phyloP scores from a whole-genome alignment of 2,888 invertebrate species.

The Diachrysia chrysitis region DNA sequence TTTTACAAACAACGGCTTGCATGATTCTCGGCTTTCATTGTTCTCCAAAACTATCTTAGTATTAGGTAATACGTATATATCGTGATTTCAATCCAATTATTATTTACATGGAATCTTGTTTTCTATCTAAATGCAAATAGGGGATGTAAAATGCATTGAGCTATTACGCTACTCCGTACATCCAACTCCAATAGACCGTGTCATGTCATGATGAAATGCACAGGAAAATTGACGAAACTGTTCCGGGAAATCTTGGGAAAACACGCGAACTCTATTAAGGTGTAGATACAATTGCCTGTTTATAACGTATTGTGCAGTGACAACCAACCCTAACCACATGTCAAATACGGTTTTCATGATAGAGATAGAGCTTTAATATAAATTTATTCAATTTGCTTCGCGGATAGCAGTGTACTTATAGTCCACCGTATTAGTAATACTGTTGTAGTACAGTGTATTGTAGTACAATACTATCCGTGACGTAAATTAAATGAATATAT shows the following conservation, averaged over 20 bases:
- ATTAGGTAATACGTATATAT: slow-evolving; percentile 23
- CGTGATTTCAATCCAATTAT: slow-evolving; percentile 46
- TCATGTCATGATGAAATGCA: slow-evolving; percentile 56
- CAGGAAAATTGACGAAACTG: slow-evolving; percentile 50
- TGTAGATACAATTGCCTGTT: neutral
- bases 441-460: too few species aligned
- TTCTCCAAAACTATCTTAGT: slow-evolving; percentile 17
- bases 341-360: neutral
- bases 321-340: neutral
- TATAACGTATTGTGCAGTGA: neutral
- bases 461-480: too few species aligned
- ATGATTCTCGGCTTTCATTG: slow-evolving; percentile 14
- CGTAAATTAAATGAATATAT: too few species aligned
- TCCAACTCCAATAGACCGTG: slow-evolving; percentile 49
- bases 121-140: slow-evolving; percentile 72
- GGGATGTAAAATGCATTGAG: slow-evolving; percentile 54
- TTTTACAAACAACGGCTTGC: neutral
- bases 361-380: neutral
- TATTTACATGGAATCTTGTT: slow-evolving; percentile 51
- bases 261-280: slow-evolving; percentile 43
- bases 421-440: too few species aligned
- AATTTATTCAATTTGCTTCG: neutral
- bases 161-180: slow-evolving; percentile 47
- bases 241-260: slow-evolving; percentile 25
- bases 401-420: too few species aligned